phyloP scores from a whole-genome alignment of 2,113 vertebrate species.

The Heterochromis multidens region DNA sequence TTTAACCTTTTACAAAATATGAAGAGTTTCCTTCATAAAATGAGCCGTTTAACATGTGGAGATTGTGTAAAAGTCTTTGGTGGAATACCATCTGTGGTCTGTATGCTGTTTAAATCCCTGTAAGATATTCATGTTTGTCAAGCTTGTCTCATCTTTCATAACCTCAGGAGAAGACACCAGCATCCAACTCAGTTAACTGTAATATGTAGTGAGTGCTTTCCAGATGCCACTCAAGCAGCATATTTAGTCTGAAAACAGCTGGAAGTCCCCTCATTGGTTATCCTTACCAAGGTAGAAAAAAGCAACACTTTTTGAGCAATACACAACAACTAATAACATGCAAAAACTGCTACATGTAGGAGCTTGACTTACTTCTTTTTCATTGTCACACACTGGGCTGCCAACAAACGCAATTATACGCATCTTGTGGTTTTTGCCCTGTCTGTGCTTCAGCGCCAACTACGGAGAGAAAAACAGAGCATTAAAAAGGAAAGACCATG shows the following conservation, averaged over 20 bases:
- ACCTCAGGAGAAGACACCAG: not conserved
- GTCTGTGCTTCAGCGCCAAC: conserved; percentile 93
- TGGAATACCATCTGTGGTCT: not conserved
- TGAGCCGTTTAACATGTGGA: too few relatives aligned
- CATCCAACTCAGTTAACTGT: not conserved
- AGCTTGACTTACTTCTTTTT: conserved; percentile 87
- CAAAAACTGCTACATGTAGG: not conserved
- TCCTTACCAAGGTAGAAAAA: not conserved
- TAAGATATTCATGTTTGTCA: not conserved
- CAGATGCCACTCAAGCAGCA: not conserved
- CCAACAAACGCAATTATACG: conserved; percentile 95
- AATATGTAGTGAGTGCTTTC: not conserved
- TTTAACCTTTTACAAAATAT: too few relatives aligned
- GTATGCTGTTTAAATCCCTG: not conserved
- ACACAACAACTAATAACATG: not conserved
- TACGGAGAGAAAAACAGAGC: conserved; percentile 38
- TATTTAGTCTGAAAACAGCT: not conserved
- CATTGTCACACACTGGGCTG: conserved; percentile 90
- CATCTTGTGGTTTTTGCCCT: conserved; percentile 98
- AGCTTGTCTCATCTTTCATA: not conserved
- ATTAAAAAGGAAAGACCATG: not conserved
- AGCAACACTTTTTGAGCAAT: not conserved
- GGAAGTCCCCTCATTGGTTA: not conserved
- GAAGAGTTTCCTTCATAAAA: too few relatives aligned
- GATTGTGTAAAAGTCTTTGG: too few relatives aligned